These are phyloP conservation scores for Tupaia chinensis DNA, from an alignment of 2,113 vertebrate genomes.

Conservation along the genomic window DNA sequence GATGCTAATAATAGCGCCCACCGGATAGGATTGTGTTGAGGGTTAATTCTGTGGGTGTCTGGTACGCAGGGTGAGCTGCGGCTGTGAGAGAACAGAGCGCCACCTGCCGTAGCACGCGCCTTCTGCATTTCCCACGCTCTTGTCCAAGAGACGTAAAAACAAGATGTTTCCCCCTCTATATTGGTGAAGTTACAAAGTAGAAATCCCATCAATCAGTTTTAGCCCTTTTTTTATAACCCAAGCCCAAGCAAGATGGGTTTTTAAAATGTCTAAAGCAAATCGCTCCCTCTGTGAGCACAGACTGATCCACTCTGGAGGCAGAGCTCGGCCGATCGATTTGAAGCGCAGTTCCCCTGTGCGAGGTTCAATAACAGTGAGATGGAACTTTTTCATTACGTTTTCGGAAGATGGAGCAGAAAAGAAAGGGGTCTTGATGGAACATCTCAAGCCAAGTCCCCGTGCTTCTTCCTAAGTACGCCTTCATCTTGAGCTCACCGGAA, in stretches of 20 bases:
- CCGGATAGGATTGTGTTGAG: background rate
- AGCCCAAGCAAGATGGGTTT: background rate
- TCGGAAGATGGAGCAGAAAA: background rate
- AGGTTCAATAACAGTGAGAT: background rate
- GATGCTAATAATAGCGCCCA: background rate
- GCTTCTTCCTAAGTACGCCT: background rate
- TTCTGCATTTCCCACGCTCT: background rate
- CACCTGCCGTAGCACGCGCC: background rate
- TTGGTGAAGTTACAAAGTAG: background rate
- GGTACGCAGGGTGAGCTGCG: background rate
- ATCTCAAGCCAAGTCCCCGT: background rate
- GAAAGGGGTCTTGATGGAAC: background rate
- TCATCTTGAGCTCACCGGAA: background rate
- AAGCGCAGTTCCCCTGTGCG: background rate
- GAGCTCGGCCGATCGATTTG: background rate
- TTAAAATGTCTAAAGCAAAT: background rate
- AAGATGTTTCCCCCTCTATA: slow-evolving; percentile 1
- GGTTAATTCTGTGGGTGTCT: background rate
- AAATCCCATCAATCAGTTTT: background rate
- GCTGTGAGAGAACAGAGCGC: background rate
- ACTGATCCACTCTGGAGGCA: background rate
- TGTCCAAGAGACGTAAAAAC: background rate
- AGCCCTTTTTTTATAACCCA: background rate
- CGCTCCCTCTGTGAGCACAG: background rate
- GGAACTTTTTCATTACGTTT: slow-evolving; percentile 7